phyloP scores from a whole-genome alignment of 2,797 vertebrate genomes.

The Phrynocephalus guinanensis region DNA sequence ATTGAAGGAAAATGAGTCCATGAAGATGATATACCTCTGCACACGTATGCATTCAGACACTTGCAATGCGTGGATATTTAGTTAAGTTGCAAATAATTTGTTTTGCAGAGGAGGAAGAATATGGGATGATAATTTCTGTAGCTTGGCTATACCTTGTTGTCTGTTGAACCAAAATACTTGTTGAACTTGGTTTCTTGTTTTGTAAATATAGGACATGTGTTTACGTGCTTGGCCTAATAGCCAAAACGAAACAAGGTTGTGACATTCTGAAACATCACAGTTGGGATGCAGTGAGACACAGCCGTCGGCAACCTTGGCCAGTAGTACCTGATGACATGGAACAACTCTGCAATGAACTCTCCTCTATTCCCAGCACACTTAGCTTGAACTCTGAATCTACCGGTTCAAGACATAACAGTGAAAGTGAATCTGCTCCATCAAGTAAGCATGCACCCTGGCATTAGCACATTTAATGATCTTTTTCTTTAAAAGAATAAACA shows the following conservation, averaged over 20 bases:
- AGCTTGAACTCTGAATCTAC: constrained; percentile 98
- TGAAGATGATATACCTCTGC: too few species aligned
- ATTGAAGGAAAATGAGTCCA: too few species aligned
- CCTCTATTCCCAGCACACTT: constrained; percentile 94
- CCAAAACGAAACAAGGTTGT: constrained; percentile 96
- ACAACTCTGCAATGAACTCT: constrained; percentile 90
- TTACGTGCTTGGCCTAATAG: constrained; percentile 92
- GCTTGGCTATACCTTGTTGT: background rate
- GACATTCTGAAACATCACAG: constrained; percentile 93
- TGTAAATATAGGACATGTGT: constrained; percentile 82
- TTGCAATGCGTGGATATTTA: too few species aligned
- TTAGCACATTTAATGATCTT: background rate
- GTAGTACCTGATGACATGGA: constrained; percentile 96
- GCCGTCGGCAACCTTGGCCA: constrained; percentile 94
- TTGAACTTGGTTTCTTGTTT: constrained; percentile 34
- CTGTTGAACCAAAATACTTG: constrained; percentile 35
- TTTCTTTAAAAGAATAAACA: background rate
- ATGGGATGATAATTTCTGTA: background rate
- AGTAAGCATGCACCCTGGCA: constrained; percentile 80
- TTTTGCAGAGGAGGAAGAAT: too few species aligned
- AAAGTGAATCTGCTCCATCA: constrained; percentile 94
- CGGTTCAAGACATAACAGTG: constrained; percentile 96
- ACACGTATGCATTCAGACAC: too few species aligned
- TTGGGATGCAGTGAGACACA: constrained; percentile 96
- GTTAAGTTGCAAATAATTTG: too few species aligned